Evolutionary conservation across 1,140 invertebrate species (phyloP), one percentile per base, ranked within the genome.

Genomic region (Zaprionus vittiger): DNA sequence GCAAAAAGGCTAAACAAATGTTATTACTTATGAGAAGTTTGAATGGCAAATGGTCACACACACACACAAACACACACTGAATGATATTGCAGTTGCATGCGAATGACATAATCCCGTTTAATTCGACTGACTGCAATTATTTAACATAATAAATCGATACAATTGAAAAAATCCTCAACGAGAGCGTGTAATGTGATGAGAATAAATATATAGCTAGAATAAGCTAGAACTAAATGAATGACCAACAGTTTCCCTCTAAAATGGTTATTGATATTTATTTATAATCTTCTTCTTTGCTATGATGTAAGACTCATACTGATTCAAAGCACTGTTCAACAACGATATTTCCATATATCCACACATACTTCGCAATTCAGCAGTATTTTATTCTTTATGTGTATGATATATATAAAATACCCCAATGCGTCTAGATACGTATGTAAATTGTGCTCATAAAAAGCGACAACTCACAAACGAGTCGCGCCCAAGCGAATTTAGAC

Each of bases 391-490:
- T 22, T 3, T 12, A 22, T 22, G 5, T 49, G 4, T 22, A 22
- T 22, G 11, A 14, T 24, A 52, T 52, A 52, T 12, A 52, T 24
- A 24, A 12, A 24, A 15, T 38, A 22, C 11, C 41, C 20, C 12
- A 28, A 54, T 9, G 31, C 38, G 17, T n/a, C 34, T 49, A 28
- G 20, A 12, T 24, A 28, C n/a, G 15, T 38, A 62, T 74, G 65
- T 69, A 56, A 69, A 69, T 69, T 44, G 12, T 37, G 57, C 1
- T 56, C 49, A 47, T 62, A 38, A 38, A 69, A 59, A 2, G 7
- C 9, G 22, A 44, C 12, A 59, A 26, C 2, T 11, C 14, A 6
- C 24, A 65, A 72, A 69, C 65, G 20, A 15, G 72, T 73, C 44
- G 55, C 44, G 34, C 17, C 26, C 4, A 31, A 59, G 31, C 49